Evolutionary conservation across 2,797 vertebrate genomes (phyloP), one percentile per base, ranked within the genome.

Genomic region (Emydoidea blandingii): DNA sequence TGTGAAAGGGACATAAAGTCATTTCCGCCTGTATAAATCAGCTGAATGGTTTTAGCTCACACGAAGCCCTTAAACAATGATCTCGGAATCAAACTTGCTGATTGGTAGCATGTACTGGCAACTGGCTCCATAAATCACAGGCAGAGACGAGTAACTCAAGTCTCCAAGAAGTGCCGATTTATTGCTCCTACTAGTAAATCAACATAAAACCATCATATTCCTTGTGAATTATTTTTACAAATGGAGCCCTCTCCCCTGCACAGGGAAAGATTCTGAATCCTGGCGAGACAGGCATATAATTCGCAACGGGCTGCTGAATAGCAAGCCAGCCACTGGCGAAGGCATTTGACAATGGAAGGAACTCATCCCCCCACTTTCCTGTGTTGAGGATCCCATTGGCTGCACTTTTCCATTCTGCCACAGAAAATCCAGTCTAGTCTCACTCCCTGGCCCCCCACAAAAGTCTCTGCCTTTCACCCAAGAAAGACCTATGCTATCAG

Each of bases 1-100:
- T 81, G 49, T 6, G 11, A 85, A 91, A 56, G 65, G 84, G 88
- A 94, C 94, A 84, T 41, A 79, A 95, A 97, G 52, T 23, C 9
- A 0, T 93, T 94, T 95, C 95, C 94, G 93, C 93, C 91, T 27
- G 81, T 14, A 65, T 93, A 92, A 96, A 96, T 93, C 93, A 95
- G 62, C 90, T 19, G n/a, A 81, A 62, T 76, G 47, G 76, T 89
- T 79, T 89, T 21, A 81, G 86, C 56, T 95, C 8, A 0, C 53
- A 92, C 91, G 0, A 1, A 89, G 89, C 54, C 59, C 57, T 18
- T 3, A 74, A 74, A 1, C 79, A 86, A 47, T 21, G 92, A 88
- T 86, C 94, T 68, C 44, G 89, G 86, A 23, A 83, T 85, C 72
- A 3, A 21, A 52, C 44, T 91, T 95, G 72, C 72, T 50, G 72